These are phyloP conservation scores for Tetrapedia diversipes DNA, from an alignment of 2,888 invertebrate genomes.

Conservation along the genomic window DNA sequence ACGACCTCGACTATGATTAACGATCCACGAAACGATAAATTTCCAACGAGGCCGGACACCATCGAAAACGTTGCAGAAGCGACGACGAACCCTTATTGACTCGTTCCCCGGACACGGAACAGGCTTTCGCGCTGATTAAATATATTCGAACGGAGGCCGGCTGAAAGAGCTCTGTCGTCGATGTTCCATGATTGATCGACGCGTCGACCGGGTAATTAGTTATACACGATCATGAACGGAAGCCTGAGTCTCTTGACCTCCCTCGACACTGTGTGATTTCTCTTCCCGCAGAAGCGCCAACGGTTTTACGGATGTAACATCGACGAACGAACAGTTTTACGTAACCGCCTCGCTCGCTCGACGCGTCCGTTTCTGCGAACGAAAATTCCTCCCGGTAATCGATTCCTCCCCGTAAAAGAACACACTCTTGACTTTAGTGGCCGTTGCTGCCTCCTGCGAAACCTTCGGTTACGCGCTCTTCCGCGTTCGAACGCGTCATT, in stretches of 20 bases:
- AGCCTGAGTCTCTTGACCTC: constrained; percentile 13
- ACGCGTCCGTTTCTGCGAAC: constrained; percentile 29
- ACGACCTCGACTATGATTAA: not conserved
- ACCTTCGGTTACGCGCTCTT: constrained; percentile 30
- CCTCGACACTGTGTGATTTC: constrained; percentile 37
- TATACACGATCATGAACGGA: constrained; percentile 31
- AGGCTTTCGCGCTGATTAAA: constrained; percentile 1
- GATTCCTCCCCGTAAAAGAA: constrained; percentile 36
- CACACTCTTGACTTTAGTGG: constrained; percentile 8
- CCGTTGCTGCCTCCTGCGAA: not conserved
- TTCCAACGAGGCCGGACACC: not conserved
- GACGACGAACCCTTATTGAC: not conserved
- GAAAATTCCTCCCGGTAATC: constrained; percentile 46
- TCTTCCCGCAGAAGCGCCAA: not conserved
- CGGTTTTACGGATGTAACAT: constrained; percentile 4
- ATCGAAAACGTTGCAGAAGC: not conserved
- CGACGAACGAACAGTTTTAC: constrained; percentile 19
- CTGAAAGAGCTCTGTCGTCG: constrained; percentile 25
- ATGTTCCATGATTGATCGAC: constrained; percentile 37
- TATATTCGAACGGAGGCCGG: constrained; percentile 13
- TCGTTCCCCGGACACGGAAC: not conserved
- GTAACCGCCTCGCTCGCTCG: constrained; percentile 28
- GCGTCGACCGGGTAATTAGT: constrained; percentile 35
- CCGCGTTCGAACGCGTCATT: constrained; percentile 40
- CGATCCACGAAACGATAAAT: not conserved